A percentile compares a stretch with the other conserved stretches of the same genome.
These are phyloP conservation scores for Varanus salvator DNA, from an alignment of 2,113 vertebrate species.

Conservation along the genomic window DNA sequence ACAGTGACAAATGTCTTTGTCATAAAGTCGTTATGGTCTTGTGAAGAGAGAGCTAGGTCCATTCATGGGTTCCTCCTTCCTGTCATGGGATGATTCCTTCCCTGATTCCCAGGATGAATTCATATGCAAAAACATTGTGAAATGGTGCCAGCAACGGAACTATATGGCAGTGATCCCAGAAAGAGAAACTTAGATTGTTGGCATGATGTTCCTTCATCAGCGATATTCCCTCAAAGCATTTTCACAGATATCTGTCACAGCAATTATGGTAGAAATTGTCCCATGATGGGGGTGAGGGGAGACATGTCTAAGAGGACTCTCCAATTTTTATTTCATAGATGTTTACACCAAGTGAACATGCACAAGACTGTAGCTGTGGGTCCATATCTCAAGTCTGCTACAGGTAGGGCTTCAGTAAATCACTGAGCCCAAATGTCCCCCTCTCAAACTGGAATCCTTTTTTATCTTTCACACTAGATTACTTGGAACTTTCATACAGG, in stretches of 20 bases:
- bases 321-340: neutral
- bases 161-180: slow-evolving; percentile 43
- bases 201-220: slow-evolving; percentile 40
- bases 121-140: slow-evolving; percentile 24
- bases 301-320: neutral
- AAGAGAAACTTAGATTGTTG: slow-evolving; percentile 42
- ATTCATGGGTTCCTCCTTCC: neutral
- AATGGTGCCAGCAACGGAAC: slow-evolving; percentile 30
- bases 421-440: neutral
- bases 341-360: neutral
- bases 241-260: slow-evolving; percentile 46
- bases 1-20: neutral
- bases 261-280: slow-evolving; percentile 34
- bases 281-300: slow-evolving; percentile 5
- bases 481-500: neutral
- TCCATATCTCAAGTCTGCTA: neutral
- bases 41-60: neutral
- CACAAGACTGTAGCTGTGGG: neutral
- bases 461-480: neutral
- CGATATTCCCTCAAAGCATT: slow-evolving; percentile 43
- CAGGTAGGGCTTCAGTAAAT: neutral
- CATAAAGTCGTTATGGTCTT: neutral
- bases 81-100: slow-evolving; percentile 16
- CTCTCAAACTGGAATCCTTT: neutral
- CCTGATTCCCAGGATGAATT: slow-evolving; percentile 30